Evolutionary conservation across 2,797 vertebrate genomes (phyloP), one percentile per base, ranked within the genome.

Genomic region (Sebastes cheni): DNA sequence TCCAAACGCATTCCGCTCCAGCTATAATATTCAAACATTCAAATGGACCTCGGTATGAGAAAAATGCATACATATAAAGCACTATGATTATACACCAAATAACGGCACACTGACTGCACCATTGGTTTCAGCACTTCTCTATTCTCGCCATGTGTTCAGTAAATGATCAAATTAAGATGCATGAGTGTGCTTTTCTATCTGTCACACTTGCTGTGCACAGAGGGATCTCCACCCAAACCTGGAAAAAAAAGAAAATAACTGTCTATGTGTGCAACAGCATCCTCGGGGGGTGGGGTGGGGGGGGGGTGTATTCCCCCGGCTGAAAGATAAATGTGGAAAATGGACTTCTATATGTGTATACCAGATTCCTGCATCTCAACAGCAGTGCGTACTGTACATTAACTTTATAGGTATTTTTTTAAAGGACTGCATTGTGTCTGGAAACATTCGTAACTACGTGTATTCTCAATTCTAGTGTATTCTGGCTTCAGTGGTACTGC

Each of bases 161-260:
- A 90, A 92, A 89, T 88, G 89, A 92, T 91, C 75, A 86, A 88
- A 91, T 93, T 88, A 89, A 88, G 89, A 91, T 89, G 89, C 88
- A 87, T 69, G 88, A 89, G 75, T 82, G 89, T 86, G 88, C 87
- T 84, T 86, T 87, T 80, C 88, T 88, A 79, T 93, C 90, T 77
- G 84, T 80, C 84, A 85, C 86, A 83, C 87, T 85, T 4, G 80
- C 89, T 81, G 86, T 87, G 87, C 88, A 88, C 88, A 90, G 85
- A 88, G 75, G 74, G 78, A 80, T 71, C 75, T 87, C 78, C 76
- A 79, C 61, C 77, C 77, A 77, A 78, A 69, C 78, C 80, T 76
- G 20, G 25, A 16, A 65, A 75, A 72, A n/a, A 14, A 59, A 0
- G 14, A 14, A 58, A 27, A 25, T 14, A 8, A 27, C 18, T 25